Base-by-base conservation (phyloP, 2,113 vertebrate genomes). In the Rhinolophus sinicus region DNA sequence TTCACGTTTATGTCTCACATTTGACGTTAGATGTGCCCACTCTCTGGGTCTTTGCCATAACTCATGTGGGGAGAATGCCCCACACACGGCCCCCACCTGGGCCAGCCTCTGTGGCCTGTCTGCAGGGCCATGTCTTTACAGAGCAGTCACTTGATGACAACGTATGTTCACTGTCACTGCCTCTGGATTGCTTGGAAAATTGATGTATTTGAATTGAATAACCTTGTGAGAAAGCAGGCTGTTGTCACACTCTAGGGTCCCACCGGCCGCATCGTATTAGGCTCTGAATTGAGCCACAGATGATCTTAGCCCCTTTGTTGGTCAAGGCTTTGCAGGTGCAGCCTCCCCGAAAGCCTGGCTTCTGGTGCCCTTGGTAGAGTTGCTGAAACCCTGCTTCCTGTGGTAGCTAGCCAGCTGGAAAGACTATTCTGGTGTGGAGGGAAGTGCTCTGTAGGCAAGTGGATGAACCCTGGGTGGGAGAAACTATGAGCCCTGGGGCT, bases 141-240 rank as follows among this genome's bases (percentile, higher is more conserved):
- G 81, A 96, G 67, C 35, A 30, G 28, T 86, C 60, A 77, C 80
- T 64, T n/a, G 2, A 84, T 89, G 77, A 91, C 76, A 95, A 92
- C 54, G 2, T 22, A 24, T 84, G 26, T 13, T 88, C 95, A 60
- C 21, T 93, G 56, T 52, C n/a, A 21, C 58, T 90, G 87, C 92
- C 88, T 76, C 38, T 65, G 85, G 0, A n/a, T 52, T 86, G 1
- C 86, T 95, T 44, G 82, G 80, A 93, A 97, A 96, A 67, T 50
- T 81, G 76, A 44, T 97, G 3, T 82, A 18, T 95, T 97, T 95
- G 67, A 83, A 67, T 4, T 72, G 38, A 30, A 40, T 95, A 91
- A 90, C 54, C 60, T 96, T 92, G 54, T 56, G 54, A 44, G 60
- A 95, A 97, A 86, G 78, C 75, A 92, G 50, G 33, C 22, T 35